Evolutionary conservation across 1,140 invertebrate genomes (phyloP), one percentile per base, ranked within the genome.

Genomic region (Leptopilina clavipes): DNA sequence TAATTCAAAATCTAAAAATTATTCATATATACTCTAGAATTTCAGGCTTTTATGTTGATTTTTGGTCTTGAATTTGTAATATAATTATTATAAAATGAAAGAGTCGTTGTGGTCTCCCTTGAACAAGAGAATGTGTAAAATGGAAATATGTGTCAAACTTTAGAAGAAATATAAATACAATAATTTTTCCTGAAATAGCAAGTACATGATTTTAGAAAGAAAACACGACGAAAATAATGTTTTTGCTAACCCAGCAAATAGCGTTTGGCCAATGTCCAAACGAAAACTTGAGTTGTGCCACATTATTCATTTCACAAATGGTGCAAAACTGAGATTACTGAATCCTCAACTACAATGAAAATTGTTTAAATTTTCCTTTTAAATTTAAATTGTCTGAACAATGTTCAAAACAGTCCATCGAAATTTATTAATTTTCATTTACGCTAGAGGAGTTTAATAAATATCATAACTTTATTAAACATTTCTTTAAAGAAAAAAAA

Each of bases 101-200:
- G 25, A 31, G 25, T 31, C 25, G 1, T 2, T 2, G 25, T 31
- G n/a, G n/a, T n/a, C n/a, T n/a, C n/a, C n/a, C 25, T 79, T 59
- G 77, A 56, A 71, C 79, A 59, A 80, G 25, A 18, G 72, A 76
- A 74, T 65, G 12, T 31, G 25, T 31, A 31, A 65, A 65, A 65
- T 65, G 56, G 3, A 65, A 65, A 65, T 25, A 12, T 65, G 22
- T n/a, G n/a, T n/a, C n/a, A n/a, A 25, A 11, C 22, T 22, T 1
- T 25, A 12, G 10, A 65, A 65, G 22, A 65, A 65, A 25, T 65
- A 65, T 65, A 65, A 65, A 65, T 12, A 65, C 56, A 22, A 65
- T 65, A 31, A 31, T 31, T 65, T 22, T 8, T 31, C 22, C 56
- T 31, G 56, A 65, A 65, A 65, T 65, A 65, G 56, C 56, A 65